Conservation (phyloP, 2,113 vertebrate species). For the Platichthys stellatus region DNA sequence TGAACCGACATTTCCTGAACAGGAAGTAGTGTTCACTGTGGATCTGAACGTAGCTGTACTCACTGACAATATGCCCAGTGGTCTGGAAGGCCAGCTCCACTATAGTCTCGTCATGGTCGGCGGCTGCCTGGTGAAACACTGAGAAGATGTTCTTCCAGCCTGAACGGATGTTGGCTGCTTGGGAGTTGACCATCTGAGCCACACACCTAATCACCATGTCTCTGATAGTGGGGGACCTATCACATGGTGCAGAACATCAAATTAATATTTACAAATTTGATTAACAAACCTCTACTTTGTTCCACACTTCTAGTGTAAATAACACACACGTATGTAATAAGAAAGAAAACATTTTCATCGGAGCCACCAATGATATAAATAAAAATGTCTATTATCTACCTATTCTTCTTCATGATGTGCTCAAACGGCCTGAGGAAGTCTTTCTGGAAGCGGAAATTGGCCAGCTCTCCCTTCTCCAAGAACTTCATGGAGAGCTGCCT, state of each 20-base stretch:
- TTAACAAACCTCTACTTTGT: too few relatives aligned
- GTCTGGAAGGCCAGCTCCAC: constrained; percentile 97
- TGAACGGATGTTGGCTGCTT: constrained; percentile 95
- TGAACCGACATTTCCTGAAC: too few relatives aligned
- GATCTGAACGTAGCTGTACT: constrained; percentile 69
- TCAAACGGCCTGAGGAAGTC: constrained; percentile 98
- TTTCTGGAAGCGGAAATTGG: constrained; percentile 99
- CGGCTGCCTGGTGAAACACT: constrained; percentile 96
- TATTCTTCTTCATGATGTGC: constrained; percentile 99
- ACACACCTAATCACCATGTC: constrained; percentile 98
- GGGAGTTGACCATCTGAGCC: constrained; percentile 98
- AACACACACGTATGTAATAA: too few relatives aligned
- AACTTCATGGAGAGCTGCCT: constrained; percentile 99
- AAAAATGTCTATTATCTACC: constrained; percentile 73
- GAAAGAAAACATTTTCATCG: neutral
- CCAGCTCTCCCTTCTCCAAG: constrained; percentile 96
- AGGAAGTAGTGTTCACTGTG: too few relatives aligned
- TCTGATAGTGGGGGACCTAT: constrained; percentile 93
- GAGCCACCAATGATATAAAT: neutral
- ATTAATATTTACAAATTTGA: neutral
- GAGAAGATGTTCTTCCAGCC: constrained; percentile 99
- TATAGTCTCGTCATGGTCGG: constrained; percentile 93
- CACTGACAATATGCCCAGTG: constrained; percentile 95
- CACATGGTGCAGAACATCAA: neutral
- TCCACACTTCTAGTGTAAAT: neutral